Evolutionary conservation across 2,113 vertebrate species (phyloP).

Genomic region (Pristiophorus japonicus): DNA sequence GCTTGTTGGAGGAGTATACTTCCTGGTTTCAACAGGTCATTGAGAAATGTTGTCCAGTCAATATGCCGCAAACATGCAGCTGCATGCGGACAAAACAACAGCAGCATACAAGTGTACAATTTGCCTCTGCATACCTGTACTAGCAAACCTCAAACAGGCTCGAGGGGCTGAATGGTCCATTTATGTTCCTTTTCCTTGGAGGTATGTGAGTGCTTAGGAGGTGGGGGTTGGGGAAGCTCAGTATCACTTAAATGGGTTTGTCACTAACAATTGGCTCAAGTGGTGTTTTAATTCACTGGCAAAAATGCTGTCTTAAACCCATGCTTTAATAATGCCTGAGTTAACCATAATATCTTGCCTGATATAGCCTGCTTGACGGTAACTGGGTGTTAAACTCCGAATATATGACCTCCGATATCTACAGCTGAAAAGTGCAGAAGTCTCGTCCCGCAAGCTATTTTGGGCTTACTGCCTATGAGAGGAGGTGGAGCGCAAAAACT

Average conservation of each 20-base stretch:
- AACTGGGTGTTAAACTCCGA: not conserved
- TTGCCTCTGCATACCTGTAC: not conserved
- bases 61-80: not conserved
- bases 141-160: not conserved
- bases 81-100: not conserved
- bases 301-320: not conserved
- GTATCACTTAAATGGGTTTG: not conserved
- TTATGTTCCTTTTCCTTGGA: not conserved
- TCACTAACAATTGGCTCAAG: not conserved
- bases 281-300: not conserved
- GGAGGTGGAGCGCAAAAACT: too few relatives aligned
- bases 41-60: not conserved
- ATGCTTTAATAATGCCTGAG: not conserved
- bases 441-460: too few relatives aligned
- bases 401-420: not conserved
- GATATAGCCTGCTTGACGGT: not conserved
- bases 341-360: not conserved
- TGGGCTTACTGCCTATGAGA: too few relatives aligned
- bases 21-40: not conserved
- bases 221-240: too few relatives aligned
- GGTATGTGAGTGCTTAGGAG: not conserved
- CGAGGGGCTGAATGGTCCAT: not conserved
- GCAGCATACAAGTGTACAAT: not conserved
- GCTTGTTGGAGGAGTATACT: too few relatives aligned
- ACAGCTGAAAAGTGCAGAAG: too few relatives aligned